Conservation (phyloP, 2,797 vertebrate species). For the Petrocephalus schoutedeni region DNA sequence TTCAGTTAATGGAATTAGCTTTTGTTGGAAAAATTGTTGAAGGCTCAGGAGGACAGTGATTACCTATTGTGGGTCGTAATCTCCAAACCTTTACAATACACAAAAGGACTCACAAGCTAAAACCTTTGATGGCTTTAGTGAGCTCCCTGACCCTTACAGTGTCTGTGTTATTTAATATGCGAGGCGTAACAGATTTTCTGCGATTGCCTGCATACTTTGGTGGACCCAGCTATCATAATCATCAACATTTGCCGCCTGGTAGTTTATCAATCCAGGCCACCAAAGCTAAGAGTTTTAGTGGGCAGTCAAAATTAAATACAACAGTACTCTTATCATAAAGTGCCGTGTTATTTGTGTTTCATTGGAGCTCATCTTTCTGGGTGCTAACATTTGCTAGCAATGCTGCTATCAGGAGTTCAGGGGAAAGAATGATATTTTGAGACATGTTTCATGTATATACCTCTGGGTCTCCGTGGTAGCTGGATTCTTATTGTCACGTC, state of each 20-base stretch:
- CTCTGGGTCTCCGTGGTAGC: no score
- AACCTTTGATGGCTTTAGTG: not conserved
- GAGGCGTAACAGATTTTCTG: not conserved
- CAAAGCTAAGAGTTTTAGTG: not conserved
- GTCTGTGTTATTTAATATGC: conserved; percentile 1
- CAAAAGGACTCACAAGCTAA: not conserved
- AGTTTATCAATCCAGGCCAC: not conserved
- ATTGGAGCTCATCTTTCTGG: not conserved
- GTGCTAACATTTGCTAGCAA: not conserved
- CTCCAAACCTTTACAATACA: not conserved
- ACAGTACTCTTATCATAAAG: not conserved
- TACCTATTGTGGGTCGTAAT: not conserved
- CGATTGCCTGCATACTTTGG: not conserved
- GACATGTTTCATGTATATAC: no score
- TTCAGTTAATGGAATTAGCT: conserved; percentile 5
- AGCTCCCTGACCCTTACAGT: not conserved
- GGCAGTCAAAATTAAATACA: not conserved
- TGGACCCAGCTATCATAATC: not conserved
- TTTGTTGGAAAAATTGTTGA: conserved; percentile 9
- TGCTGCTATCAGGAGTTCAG: not conserved
- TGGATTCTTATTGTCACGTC: no score
- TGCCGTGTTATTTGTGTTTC: not conserved
- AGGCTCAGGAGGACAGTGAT: not conserved
- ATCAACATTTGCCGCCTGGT: not conserved
- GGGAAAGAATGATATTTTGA: no score